Evolutionary conservation across 2,797 vertebrate genomes (phyloP), one percentile per base, ranked within the genome.

Genomic region (Picus viridis): DNA sequence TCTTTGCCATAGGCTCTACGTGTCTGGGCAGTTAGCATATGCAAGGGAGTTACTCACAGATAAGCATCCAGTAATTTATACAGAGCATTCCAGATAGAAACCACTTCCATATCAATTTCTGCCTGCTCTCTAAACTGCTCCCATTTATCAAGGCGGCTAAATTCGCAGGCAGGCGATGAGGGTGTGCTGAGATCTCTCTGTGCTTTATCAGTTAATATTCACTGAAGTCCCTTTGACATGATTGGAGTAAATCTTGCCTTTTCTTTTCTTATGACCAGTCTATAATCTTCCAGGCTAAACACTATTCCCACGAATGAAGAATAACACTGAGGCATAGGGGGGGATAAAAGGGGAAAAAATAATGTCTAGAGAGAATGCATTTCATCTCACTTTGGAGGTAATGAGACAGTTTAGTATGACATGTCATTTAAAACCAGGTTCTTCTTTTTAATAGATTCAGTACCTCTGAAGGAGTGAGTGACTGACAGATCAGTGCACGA

Each of bases 381-480:
- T 97, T 93, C 95, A 97, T 96, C 95, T 97, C 92, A 47, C 96
- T 97, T 96, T 74, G 77, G 86, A 93, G 79, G 79, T 95, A 97
- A 97, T 92, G 94, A 97, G 94, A 86, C 95, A 86, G 49, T 96
- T 97, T 96, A 96, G 92, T 78, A 47, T 94, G 96, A 96, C 95
- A 95, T 89, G 94, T 96, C 94, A 97, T 96, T 97, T 96, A 86
- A 96, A 96, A 94, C 81, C 86, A 61, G 86, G 58, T 76, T 92
- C 94, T 93, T 91, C 81, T 82, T 79, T 95, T 86, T 95, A 94
- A 97, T 88, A 86, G 93, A 94, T 96, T 96, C 90, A 71, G 80
- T 84, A 56, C 56, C 86, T 30, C 27, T 19, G 49, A 70, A 72
- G 78, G 76, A 94, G 76, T 95, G 76, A 94, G 76, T 95, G 96